Percentiles rank a stretch among this genome's conserved stretches.
These are phyloP conservation scores for Drosophila micromelanica DNA, from an alignment of 1,140 invertebrate genomes.

Conservation along the genomic window DNA sequence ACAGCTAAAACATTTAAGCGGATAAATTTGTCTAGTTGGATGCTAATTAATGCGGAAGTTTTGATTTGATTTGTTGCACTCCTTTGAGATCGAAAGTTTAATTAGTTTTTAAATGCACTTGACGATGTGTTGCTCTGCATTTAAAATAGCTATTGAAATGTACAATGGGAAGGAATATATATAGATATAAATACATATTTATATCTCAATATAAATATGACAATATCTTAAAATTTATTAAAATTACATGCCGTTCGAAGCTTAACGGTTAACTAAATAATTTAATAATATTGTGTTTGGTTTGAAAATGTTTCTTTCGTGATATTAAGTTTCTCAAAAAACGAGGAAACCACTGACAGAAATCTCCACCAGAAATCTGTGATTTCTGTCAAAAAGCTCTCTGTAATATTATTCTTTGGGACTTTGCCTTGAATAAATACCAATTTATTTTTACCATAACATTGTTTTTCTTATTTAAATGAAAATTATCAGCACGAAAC, in stretches of 20 bases:
- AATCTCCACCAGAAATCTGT: neutral
- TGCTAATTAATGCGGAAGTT: constrained; percentile 43
- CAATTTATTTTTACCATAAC: constrained; percentile 41
- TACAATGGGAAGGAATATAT: neutral
- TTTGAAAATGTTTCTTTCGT: too few species aligned
- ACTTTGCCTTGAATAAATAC: constrained; percentile 23
- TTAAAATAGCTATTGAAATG: constrained; percentile 7
- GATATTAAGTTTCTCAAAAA: too few species aligned
- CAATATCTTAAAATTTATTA: too few species aligned
- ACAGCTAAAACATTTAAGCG: constrained; percentile 30
- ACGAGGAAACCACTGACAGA: too few species aligned
- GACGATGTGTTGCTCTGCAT: neutral
- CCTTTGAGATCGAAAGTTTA: constrained; percentile 25
- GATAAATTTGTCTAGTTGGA: constrained; percentile 30
- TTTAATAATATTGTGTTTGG: too few species aligned
- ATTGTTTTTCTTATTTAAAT: constrained; percentile 41
- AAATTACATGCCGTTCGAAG: too few species aligned
- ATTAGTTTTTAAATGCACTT: constrained; percentile 25
- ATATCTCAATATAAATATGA: too few species aligned
- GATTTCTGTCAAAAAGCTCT: constrained; percentile 18
- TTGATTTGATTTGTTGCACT: constrained; percentile 38
- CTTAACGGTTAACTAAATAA: too few species aligned
- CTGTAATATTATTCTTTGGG: constrained; percentile 7
- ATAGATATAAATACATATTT: too few species aligned
- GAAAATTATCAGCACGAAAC: constrained; percentile 38